Base-by-base conservation (phyloP, 1,140 invertebrate species). In the Fopius arisanus region DNA sequence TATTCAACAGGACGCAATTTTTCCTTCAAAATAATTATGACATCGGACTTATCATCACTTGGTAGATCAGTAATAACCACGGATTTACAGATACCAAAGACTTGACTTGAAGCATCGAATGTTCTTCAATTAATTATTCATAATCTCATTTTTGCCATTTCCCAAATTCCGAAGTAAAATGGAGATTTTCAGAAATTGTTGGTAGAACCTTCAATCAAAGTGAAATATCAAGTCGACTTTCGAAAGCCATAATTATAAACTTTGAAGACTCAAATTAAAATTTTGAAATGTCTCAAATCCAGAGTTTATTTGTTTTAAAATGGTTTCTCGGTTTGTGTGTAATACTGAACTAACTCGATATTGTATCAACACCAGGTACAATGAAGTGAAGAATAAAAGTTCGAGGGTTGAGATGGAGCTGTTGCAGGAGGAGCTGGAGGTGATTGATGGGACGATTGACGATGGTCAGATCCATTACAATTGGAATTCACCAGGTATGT, bases 331-430 rank as follows among this genome's bases (percentile, higher is more conserved):
- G 65, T 16, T 7, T n/a, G 33, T 10, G 33, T 37, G 9, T 69
- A 31, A 54, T 54, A n/a, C 29, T n/a, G n/a, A 51, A 26, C 21
- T 70, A 70, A 33, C 67, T 73, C 31, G 43, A 48, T 72, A 29
- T 5, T 48, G 26, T 72, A 48, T 48, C 14, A 19, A 48, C 16
- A 19, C 9, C 14, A 90, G 89, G 87, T 93, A 92, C 79, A 92
- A 93, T 79, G 87, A 88, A 83, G 88, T 92, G 23, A 82, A 89
- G 37, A 83, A 78, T 9, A 81, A 84, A 4, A 86, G 88, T n/a
- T 84, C 88, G 5, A 84, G 88, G 21, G 88, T 91, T 21, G 92
- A 93, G 79, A 89, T 86, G 67, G 86, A 88, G n/a, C 81, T 93
- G 9, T 83, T 93, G 16, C 81, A 89, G 76, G 79, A 88, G 28